Evolutionary conservation across 2,888 invertebrate species (phyloP), one percentile per base, ranked within the genome.

Genomic region (Hybos culiciformis): DNA sequence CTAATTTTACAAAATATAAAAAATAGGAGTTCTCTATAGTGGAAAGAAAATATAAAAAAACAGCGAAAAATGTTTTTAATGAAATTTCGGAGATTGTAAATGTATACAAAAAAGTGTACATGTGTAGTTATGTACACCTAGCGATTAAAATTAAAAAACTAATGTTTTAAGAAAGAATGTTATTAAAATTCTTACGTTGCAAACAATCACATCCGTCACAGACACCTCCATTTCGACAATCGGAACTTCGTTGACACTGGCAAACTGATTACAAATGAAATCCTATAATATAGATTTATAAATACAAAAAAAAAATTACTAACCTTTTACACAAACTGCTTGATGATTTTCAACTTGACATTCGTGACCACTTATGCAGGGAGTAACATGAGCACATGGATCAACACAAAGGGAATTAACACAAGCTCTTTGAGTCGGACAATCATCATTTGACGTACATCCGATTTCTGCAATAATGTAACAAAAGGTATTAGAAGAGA

Each of bases 291-390:
- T 4, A 44, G n/a, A 38, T 40, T 41, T 42, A 38, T 41, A 38
- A 23, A 15, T 26, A 3, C 11, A 19, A 19, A 14, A 9, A 29
- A 18, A 44, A 40, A 37, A 41, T 26, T 24, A 37, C 11, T 11
- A 69, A 81, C 87, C 83, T 72, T 79, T 80, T 32, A 81, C 77
- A 61, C 90, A 91, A 46, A 85, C 80, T 8, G 88, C 83, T 59
- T 83, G 80, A 62, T 90, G 90, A 55, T 84, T 72, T 54, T 83
- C 73, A 37, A 90, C 85, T 53, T 80, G 80, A 59, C 90, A 91
- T 52, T 84, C 80, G 54, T 88, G 83, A 40, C 78, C 75, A 34
- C 71, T 65, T 20, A 73, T 68, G 59, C 90, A 91, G 3, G 85
- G 86, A 49, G 83, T 80, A 19, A 71, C 75, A 61, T 71, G 71